These are phyloP conservation scores for Acropora tenuis DNA, from an alignment of 64 coral and sea anemone genomes.

Conservation along the genomic window DNA sequence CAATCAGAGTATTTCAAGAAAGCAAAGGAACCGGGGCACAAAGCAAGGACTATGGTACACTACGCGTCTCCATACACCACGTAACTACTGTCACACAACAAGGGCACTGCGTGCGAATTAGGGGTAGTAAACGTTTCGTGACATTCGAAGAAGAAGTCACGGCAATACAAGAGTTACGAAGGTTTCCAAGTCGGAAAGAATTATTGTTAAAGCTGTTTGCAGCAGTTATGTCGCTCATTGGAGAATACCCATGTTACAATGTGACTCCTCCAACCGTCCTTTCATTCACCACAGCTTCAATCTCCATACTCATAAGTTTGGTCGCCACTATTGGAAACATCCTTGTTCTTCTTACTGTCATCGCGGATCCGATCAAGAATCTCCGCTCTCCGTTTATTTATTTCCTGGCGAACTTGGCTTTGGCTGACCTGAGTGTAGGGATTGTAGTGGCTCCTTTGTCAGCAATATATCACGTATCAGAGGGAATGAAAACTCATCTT, in stretches of 20 bases:
- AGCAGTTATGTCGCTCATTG: conserved; percentile 22
- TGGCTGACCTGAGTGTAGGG: conserved; percentile 65
- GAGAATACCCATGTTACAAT: conserved; percentile 39
- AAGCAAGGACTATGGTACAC: too few relatives aligned
- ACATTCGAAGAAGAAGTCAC: too few relatives aligned
- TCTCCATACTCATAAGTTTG: conserved; percentile 44
- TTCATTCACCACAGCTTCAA: conserved; percentile 62
- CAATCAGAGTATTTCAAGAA: too few relatives aligned
- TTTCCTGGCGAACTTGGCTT: conserved; percentile 66
- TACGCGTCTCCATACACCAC: too few relatives aligned
- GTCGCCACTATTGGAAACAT: conserved; percentile 67
- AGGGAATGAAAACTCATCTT: conserved; percentile 29
- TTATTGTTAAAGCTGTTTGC: background rate
- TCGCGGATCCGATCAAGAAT: conserved; percentile 60
- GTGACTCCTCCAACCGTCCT: conserved; percentile 30
- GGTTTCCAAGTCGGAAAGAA: too few relatives aligned
- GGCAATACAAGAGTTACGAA: too few relatives aligned
- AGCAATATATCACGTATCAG: conserved; percentile 55
- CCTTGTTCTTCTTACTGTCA: conserved; percentile 63
- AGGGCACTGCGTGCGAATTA: too few relatives aligned
- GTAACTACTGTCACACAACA: too few relatives aligned
- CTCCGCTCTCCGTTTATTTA: conserved; percentile 76
- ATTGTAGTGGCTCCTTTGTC: conserved; percentile 60
- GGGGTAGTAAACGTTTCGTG: too few relatives aligned
- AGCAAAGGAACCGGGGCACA: too few relatives aligned